Percentiles rank a stretch among this genome's conserved stretches.
phyloP scores from a whole-genome alignment of 2,888 invertebrate genomes.

The Zelleria hepariella region DNA sequence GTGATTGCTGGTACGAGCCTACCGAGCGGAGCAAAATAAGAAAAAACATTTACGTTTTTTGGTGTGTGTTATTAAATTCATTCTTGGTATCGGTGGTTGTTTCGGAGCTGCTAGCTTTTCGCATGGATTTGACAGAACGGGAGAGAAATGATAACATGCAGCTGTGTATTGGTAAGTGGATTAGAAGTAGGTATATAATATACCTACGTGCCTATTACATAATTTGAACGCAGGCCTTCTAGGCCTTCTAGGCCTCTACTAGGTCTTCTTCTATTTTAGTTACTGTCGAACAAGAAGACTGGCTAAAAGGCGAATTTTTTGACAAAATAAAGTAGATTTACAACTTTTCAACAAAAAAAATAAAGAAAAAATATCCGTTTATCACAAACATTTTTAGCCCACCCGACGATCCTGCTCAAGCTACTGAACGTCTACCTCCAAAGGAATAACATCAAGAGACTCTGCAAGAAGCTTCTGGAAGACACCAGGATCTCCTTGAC shows the following conservation, averaged over 20 bases:
- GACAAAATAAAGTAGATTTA: background rate
- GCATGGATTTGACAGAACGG: slow-evolving; percentile 27
- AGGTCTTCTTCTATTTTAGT: no score
- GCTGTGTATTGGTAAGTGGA: slow-evolving; percentile 16
- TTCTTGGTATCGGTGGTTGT: slow-evolving; percentile 23
- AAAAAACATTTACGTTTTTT: slow-evolving; percentile 23
- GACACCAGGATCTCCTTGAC: slow-evolving; percentile 22
- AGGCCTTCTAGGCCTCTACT: no score
- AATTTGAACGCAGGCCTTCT: no score
- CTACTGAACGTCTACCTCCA: slow-evolving; percentile 26
- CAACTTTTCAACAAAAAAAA: background rate
- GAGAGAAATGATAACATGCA: slow-evolving; percentile 34
- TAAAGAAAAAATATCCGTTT: background rate
- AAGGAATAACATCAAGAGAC: slow-evolving; percentile 22
- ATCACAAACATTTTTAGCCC: slow-evolving; percentile 19
- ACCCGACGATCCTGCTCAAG: slow-evolving; percentile 28
- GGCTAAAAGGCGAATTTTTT: no score
- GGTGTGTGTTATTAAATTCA: slow-evolving; percentile 25
- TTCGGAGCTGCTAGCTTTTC: slow-evolving; percentile 26
- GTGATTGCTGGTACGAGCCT: slow-evolving; percentile 35
- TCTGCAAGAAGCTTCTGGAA: slow-evolving; percentile 34
- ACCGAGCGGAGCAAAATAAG: slow-evolving; percentile 12
- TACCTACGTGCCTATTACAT: no score
- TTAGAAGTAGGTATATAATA: no score
- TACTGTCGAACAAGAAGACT: no score